A percentile compares a stretch with the other conserved stretches of the same genome.
Evolutionary conservation across 2,797 vertebrate species (phyloP).

Genomic region (Peromyscus melanophrys): DNA sequence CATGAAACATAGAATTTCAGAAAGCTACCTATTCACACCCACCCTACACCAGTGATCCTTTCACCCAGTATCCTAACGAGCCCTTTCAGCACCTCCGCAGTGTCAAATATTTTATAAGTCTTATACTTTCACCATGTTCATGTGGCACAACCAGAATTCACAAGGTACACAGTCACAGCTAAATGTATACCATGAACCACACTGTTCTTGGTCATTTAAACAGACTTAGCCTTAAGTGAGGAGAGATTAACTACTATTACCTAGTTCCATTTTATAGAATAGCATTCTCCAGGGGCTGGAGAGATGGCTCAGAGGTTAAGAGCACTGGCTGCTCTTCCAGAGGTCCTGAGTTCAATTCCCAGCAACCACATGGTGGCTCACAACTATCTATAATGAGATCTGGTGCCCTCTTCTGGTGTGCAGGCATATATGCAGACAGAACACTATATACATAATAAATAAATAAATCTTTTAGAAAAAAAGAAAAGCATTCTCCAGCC

Average conservation of each 20-base stretch:
- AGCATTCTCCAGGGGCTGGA: not conserved
- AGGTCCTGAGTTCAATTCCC: no score
- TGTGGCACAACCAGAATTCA: not conserved
- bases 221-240: not conserved
- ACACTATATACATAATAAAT: no score
- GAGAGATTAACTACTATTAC: not conserved
- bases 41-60: not conserved
- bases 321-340: no score
- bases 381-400: no score
- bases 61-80: not conserved
- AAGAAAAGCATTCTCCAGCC: not conserved
- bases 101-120: no score
- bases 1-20: conserved; percentile 22
- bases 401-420: no score
- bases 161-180: not conserved
- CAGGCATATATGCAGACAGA: no score
- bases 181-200: not conserved
- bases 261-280: not conserved
- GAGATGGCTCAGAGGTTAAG: no score
- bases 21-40: not conserved
- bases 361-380: no score
- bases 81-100: rapidly evolving
- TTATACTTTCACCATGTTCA: not conserved
- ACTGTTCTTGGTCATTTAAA: not conserved
- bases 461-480: no score